Percentiles rank a stretch among this genome's conserved stretches.
Conservation (phyloP, 1,140 invertebrate species). For the Drosophila takahashii region DNA sequence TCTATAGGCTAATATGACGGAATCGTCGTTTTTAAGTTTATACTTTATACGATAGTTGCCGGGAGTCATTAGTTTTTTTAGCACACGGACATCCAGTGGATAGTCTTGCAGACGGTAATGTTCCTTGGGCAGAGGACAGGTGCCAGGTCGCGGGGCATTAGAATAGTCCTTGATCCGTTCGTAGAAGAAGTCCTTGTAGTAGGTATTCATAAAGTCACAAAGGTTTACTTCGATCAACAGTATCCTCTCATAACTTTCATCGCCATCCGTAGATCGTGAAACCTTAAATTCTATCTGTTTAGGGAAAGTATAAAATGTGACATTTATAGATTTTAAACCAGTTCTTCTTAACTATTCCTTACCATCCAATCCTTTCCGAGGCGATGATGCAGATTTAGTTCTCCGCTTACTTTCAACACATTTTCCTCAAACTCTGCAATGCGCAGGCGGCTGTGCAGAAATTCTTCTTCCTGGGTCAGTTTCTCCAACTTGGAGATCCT, state of each 20-base stretch:
- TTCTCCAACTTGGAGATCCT: constrained; percentile 52
- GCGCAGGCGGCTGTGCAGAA: constrained; percentile 29
- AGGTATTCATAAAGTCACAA: constrained; percentile 52
- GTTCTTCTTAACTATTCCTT: background rate
- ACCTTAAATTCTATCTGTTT: constrained; percentile 21
- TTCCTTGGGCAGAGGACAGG: constrained; percentile 52
- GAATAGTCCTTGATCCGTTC: constrained; percentile 54
- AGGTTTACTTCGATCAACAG: constrained; percentile 14
- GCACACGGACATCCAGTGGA: constrained; percentile 32
- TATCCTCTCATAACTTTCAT: constrained; percentile 24
- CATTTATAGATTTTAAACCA: no score
- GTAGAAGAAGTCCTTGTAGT: constrained; percentile 65
- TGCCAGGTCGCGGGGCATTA: constrained; percentile 59
- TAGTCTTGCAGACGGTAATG: constrained; percentile 56
- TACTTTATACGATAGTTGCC: constrained; percentile 47
- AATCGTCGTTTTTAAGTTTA: constrained; percentile 10
- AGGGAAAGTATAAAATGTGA: background rate
- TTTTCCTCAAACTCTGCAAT: constrained; percentile 42
- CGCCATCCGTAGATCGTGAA: constrained; percentile 1
- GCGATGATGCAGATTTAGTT: constrained; percentile 27
- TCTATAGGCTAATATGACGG: constrained; percentile 39
- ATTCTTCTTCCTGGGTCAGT: constrained; percentile 18
- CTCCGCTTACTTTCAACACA: constrained; percentile 35
- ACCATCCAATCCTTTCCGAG: constrained; percentile 73
- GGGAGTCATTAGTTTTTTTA: constrained; percentile 37